These are phyloP conservation scores for Andrena fulva DNA, from an alignment of 2,888 invertebrate species.

Conservation along the genomic window DNA sequence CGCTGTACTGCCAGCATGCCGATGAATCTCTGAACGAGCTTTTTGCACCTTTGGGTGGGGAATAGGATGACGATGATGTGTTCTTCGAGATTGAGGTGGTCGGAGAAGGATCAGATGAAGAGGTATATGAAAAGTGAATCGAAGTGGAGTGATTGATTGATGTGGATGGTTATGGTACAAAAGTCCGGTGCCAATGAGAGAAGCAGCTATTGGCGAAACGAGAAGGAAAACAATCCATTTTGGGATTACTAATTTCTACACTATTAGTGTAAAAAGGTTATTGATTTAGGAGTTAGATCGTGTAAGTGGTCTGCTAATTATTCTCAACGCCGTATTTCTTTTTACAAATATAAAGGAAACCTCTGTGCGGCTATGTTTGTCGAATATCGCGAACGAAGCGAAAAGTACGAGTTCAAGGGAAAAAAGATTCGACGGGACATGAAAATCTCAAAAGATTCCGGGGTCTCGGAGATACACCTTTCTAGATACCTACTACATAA, in stretches of 20 bases:
- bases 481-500: constrained; percentile 70
- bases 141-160: too few relatives aligned
- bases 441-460: constrained; percentile 62
- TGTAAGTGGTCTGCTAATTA: background rate
- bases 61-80: background rate
- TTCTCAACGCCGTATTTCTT: background rate
- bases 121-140: too few relatives aligned
- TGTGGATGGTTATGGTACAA: too few relatives aligned
- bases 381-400: background rate
- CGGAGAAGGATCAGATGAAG: too few relatives aligned
- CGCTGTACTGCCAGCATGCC: background rate
- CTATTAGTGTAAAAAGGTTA: too few relatives aligned
- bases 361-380: too few relatives aligned
- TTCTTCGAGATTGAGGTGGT: background rate
- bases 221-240: too few relatives aligned
- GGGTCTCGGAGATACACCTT: constrained; percentile 51
- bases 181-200: too few relatives aligned
- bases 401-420: background rate
- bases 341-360: background rate
- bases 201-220: too few relatives aligned
- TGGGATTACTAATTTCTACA: too few relatives aligned
- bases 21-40: constrained; percentile 5
- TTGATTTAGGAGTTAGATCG: background rate
- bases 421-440: constrained; percentile 27
- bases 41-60: background rate